phyloP scores from a whole-genome alignment of 1,140 invertebrate species.

The Neodiprion pinetum region DNA sequence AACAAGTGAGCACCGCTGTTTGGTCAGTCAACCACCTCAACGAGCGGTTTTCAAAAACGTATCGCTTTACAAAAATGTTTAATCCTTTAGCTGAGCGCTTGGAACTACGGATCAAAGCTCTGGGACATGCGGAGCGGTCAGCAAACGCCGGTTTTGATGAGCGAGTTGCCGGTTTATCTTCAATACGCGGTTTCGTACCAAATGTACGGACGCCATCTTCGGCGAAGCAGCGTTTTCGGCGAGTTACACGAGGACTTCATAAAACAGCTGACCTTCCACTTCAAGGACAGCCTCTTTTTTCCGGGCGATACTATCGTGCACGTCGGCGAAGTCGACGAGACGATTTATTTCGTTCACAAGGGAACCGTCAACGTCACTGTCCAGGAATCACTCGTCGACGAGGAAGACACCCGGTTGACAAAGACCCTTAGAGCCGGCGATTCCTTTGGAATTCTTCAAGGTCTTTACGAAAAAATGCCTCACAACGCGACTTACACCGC shows the following conservation, averaged over 20 bases:
- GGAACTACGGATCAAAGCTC: not conserved
- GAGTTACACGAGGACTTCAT: slow-evolving; percentile 27
- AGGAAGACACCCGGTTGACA: slow-evolving; percentile 19
- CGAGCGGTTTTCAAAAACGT: too few species aligned
- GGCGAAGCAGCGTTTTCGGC: slow-evolving; percentile 24
- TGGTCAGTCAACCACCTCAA: too few species aligned
- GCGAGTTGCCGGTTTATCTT: slow-evolving; percentile 28
- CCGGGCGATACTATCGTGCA: slow-evolving; percentile 26
- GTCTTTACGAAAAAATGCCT: slow-evolving; percentile 17
- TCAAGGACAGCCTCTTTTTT: slow-evolving; percentile 25
- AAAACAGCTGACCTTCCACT: slow-evolving; percentile 24
- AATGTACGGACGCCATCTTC: slow-evolving; percentile 25
- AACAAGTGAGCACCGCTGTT: too few species aligned
- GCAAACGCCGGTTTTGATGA: not conserved
- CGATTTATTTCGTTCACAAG: slow-evolving; percentile 31
- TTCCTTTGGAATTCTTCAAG: slow-evolving; percentile 28
- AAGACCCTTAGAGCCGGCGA: slow-evolving; percentile 19
- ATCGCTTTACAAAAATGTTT: not conserved
- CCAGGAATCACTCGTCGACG: not conserved
- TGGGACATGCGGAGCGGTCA: not conserved
- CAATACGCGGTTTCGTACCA: slow-evolving; percentile 26
- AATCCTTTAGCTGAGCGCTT: not conserved
- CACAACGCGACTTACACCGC: slow-evolving; percentile 26
- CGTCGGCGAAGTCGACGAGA: slow-evolving; percentile 23
- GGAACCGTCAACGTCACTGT: slow-evolving; percentile 20